Base-by-base conservation (phyloP, 1,140 invertebrate genomes). In the Yoshiicerus persimilis region DNA sequence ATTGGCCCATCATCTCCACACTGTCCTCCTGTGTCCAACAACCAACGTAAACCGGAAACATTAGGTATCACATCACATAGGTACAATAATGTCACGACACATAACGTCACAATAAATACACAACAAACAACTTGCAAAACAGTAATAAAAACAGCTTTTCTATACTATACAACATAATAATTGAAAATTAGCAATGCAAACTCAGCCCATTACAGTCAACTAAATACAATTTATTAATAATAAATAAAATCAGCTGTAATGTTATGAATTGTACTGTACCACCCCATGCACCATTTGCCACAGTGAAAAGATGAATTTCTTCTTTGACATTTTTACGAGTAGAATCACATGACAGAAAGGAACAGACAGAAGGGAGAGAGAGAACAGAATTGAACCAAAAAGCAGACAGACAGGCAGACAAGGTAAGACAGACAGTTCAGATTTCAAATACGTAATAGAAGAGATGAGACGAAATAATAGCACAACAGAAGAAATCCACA, bases 1-100 rank as follows among this genome's bases (percentile, higher is more conserved):
- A 96, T 94, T 95, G 95, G 92, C 95, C 95, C 94, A 96, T 96
- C 93, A 96, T 95, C 94, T 96, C 95, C 94, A 96, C 95, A 94
- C 94, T 95, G 94, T 96, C 95, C 93, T 96, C 95, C 94, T 95
- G 80, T 66, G 41, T 64, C 66, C 47, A 89, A 64, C 75, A 90
- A 87, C 87, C 75, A 75, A 92, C 91, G 89, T 66, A 38, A 85
- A 84, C 70, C 92, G 93, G 94, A 94, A 92, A 92, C 88, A 87
- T 86, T 84, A 88, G 80, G 75, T 77, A 80, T 80, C 75, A 84
- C 83, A 84, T 41, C 83, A 84, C 83, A 84, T 36, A 84, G 23
- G 66, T 70, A 70, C 66, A 70, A 84, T 62, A 84, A 84, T 62
- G 83, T 84, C 83, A 47, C 41, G 83, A 34, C 77, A 41, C 38